These are phyloP conservation scores for Elaeidobius kamerunicus DNA, from an alignment of 2,888 invertebrate species.

Conservation along the genomic window DNA sequence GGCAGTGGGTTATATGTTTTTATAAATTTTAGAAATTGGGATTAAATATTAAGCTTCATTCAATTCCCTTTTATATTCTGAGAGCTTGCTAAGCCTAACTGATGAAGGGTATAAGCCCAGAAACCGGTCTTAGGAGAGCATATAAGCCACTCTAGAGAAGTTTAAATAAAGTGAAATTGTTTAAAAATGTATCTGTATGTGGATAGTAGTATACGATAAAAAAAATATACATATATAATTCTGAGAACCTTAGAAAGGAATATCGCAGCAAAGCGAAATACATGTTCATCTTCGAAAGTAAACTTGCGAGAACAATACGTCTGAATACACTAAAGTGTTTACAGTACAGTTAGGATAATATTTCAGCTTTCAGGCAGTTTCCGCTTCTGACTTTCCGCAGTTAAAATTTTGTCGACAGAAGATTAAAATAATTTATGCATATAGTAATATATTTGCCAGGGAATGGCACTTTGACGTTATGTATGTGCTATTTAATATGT, in stretches of 20 bases:
- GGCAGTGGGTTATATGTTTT: too few species aligned
- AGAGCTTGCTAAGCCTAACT: too few species aligned
- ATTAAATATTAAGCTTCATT: too few species aligned
- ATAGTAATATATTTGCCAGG: background rate
- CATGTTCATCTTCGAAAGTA: conserved; percentile 16
- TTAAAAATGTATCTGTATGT: too few species aligned
- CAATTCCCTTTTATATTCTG: too few species aligned
- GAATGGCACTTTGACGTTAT: background rate
- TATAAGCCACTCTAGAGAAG: too few species aligned
- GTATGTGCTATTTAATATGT: background rate
- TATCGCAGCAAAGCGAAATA: conserved; percentile 6
- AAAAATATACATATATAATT: background rate
- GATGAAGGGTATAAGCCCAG: too few species aligned
- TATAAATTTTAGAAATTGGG: too few species aligned
- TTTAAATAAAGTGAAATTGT: too few species aligned
- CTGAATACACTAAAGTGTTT: conserved; percentile 19
- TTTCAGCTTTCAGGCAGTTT: conserved; percentile 13
- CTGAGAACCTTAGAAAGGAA: conserved; percentile 5
- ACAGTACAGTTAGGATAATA: conserved; percentile 17
- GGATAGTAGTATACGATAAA: too few species aligned
- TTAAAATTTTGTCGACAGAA: conserved; percentile 14
- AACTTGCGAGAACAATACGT: conserved; percentile 19
- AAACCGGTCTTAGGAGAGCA: too few species aligned
- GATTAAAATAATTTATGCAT: conserved; percentile 25
- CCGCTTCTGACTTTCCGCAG: conserved; percentile 3